Conservation (phyloP, 1,140 invertebrate genomes). For the Condylostylus longicornis region DNA sequence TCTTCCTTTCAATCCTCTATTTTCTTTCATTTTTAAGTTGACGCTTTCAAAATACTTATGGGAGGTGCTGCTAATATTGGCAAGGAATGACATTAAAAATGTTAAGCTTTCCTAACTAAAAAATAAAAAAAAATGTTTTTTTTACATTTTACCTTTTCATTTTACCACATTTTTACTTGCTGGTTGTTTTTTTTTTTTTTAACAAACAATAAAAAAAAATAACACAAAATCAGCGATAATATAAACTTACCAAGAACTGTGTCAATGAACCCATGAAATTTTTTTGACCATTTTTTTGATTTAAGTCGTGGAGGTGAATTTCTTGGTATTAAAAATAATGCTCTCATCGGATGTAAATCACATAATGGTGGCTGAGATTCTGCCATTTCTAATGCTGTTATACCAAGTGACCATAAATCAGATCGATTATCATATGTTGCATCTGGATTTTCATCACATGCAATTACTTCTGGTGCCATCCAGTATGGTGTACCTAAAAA, state of each 20-base stretch:
- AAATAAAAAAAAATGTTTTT: background rate
- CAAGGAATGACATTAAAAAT: background rate
- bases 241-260: conserved; percentile 35
- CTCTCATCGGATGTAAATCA: conserved; percentile 98
- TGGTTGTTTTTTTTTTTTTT: too few relatives aligned
- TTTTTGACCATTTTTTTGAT: conserved; percentile 96
- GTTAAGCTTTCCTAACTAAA: background rate
- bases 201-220: too few relatives aligned
- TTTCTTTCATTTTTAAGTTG: too few relatives aligned
- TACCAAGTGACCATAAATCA: conserved; percentile 96
- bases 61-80: background rate
- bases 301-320: conserved; percentile 94
- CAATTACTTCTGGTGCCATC: conserved; percentile 97
- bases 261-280: conserved; percentile 68
- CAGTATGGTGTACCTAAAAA: conserved; percentile 77
- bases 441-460: conserved; percentile 99
- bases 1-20: too few relatives aligned
- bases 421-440: conserved; percentile 99
- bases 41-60: too few relatives aligned
- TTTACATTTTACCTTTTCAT: background rate
- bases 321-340: conserved; percentile 94
- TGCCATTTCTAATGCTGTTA: conserved; percentile 98
- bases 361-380: conserved; percentile 97
- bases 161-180: too few relatives aligned
- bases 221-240: too few relatives aligned